Conservation (phyloP, 2,113 vertebrate species). For the Epinephelus lanceolatus region DNA sequence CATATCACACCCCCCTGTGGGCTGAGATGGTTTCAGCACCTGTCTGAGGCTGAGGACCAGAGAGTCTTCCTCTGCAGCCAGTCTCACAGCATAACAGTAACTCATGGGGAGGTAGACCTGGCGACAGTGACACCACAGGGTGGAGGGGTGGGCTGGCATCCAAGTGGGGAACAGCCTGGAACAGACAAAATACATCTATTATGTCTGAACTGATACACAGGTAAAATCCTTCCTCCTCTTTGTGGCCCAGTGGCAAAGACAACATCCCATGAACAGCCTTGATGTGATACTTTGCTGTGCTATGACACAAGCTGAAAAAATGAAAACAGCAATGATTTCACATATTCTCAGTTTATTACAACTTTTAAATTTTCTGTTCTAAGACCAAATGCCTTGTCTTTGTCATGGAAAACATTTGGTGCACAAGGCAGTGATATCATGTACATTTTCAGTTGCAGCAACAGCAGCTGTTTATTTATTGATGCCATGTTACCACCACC, state of each 20-base stretch:
- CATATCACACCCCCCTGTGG: conserved; percentile 54
- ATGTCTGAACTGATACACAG: neutral
- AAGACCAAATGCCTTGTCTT: neutral
- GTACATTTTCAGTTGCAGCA: neutral
- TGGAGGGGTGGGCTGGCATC: conserved; percentile 93
- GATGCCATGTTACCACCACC: too few species aligned
- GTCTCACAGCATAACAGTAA: conserved; percentile 92
- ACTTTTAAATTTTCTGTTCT: neutral
- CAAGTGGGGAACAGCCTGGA: conserved; percentile 92
- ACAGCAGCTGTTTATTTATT: neutral
- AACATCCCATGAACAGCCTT: neutral
- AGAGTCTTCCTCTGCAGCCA: conserved; percentile 87
- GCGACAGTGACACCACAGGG: conserved; percentile 97
- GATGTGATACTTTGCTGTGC: neutral
- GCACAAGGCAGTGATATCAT: neutral
- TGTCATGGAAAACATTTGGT: neutral
- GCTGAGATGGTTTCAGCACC: conserved; percentile 74
- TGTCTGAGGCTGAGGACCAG: conserved; percentile 92
- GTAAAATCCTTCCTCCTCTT: neutral
- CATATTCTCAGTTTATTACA: neutral
- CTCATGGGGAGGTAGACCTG: conserved; percentile 98
- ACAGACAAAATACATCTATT: neutral
- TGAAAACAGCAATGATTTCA: neutral
- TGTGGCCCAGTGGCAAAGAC: neutral
- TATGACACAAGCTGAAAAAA: too few species aligned